These are phyloP conservation scores for Chesias legatella DNA, from an alignment of 2,888 invertebrate genomes.

Conservation along the genomic window DNA sequence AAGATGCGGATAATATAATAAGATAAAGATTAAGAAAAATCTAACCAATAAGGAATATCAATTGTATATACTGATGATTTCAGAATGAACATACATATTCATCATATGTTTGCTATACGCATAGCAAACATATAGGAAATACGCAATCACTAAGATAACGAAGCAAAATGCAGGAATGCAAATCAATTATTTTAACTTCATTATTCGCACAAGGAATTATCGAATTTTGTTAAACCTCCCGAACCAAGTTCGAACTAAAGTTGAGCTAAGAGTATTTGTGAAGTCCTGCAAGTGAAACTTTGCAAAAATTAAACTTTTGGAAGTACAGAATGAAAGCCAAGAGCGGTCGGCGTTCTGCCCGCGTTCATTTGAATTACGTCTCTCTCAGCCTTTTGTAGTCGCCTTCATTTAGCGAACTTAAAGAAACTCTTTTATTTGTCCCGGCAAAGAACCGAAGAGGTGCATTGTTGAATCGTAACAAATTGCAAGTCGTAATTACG, in stretches of 20 bases:
- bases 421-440: slow-evolving; percentile 68
- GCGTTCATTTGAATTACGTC: slow-evolving; percentile 75
- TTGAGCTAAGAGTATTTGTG: slow-evolving; percentile 51
- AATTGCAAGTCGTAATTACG: slow-evolving; percentile 75
- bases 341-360: slow-evolving; percentile 52
- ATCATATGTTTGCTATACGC: too few relatives aligned
- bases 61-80: too few relatives aligned
- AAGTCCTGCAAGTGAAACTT: slow-evolving; percentile 65
- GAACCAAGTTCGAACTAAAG: slow-evolving; percentile 46
- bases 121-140: too few relatives aligned
- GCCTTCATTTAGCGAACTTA: slow-evolving; percentile 77
- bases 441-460: slow-evolving; percentile 69
- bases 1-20: too few relatives aligned
- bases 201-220: slow-evolving; percentile 29
- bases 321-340: slow-evolving; percentile 70
- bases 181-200: slow-evolving; percentile 23
- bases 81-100: too few relatives aligned
- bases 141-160: too few relatives aligned
- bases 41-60: too few relatives aligned
- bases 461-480: slow-evolving; percentile 79
- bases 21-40: too few relatives aligned
- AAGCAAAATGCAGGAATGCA: slow-evolving; percentile 3
- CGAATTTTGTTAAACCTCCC: slow-evolving; percentile 37
- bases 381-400: slow-evolving; percentile 75
- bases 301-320: slow-evolving; percentile 72